These are phyloP conservation scores for Campylorhamphus procurvoides DNA, from an alignment of 2,113 vertebrate species.

Conservation along the genomic window DNA sequence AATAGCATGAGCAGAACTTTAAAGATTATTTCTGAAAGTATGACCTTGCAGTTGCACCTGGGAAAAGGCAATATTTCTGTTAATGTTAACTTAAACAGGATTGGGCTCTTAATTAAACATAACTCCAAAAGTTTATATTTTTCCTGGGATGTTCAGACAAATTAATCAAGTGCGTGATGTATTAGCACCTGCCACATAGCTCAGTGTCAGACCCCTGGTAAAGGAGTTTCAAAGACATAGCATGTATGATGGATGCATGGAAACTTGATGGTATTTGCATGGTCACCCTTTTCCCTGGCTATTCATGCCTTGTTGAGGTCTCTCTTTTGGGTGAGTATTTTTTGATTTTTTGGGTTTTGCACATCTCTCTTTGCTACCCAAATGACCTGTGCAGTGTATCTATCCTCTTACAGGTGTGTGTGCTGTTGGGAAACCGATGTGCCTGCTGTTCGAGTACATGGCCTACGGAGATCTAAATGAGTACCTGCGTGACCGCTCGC, in stretches of 20 bases:
- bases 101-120: background rate
- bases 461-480: slow-evolving; percentile 94
- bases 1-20: background rate
- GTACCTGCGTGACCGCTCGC: slow-evolving; percentile 87
- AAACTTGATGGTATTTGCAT: background rate
- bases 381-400: background rate
- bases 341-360: background rate
- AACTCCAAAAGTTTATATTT: background rate
- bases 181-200: background rate
- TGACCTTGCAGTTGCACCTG: background rate
- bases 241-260: background rate
- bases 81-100: background rate
- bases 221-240: background rate
- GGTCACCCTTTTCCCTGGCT: background rate
- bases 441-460: slow-evolving; percentile 98
- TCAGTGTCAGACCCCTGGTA: background rate
- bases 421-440: slow-evolving; percentile 97
- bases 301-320: background rate
- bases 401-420: slow-evolving; percentile 85
- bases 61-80: background rate
- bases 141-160: background rate
- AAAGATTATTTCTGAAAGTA: background rate
- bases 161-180: background rate
- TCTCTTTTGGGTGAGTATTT: background rate
- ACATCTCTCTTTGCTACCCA: background rate